Evolutionary conservation across 1,140 invertebrate species (phyloP), one percentile per base, ranked within the genome.

Genomic region (Homarus americanus): DNA sequence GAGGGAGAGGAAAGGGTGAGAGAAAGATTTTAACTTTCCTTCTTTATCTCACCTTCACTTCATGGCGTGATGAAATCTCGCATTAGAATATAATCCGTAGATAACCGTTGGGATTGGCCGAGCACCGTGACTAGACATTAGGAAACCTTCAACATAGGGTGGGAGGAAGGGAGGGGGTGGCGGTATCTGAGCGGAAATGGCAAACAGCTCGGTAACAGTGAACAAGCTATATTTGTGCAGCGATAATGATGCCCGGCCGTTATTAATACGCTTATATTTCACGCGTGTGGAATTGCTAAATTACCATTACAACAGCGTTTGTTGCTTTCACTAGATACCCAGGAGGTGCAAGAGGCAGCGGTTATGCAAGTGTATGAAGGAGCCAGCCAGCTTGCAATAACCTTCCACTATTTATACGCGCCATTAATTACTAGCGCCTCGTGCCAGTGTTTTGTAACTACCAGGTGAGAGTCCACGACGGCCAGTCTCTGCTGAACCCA

Each of bases 391-490:
- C 63, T 41, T 58, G 34, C 34, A 72, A 44, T 58, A 72, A 84
- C 63, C 82, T 84, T 36, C 40, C 36, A 20, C 28, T 32, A 44
- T 40, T 84, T 84, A 84, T 84, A 84, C 82, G 82, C 82, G 72
- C 63, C 82, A 84, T 84, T 84, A 84, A 84, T 84, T 84, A 38
- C 66, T 15, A 44, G 20, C 34, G 34, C 63, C 38, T 84, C 82
- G 82, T 84, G 82, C 24, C 36, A 32, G 79, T 82, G 49, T 82
- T 82, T 82, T 82, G 79, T 82, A 82, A 82, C 79, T 41, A 28
- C 32, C 10, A 38, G 36, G 49, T 63, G 49, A 36, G 49, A 82
- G 78, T 53, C 9, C 17, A 28, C 41, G 3, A 0, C 63, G n/a
- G 41, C 41, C 3, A 9, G 72, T 58, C 17, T 58, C 53, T 58